Evolutionary conservation across 2,113 vertebrate genomes (phyloP).

Genomic region (Gymnorhina tibicen): DNA sequence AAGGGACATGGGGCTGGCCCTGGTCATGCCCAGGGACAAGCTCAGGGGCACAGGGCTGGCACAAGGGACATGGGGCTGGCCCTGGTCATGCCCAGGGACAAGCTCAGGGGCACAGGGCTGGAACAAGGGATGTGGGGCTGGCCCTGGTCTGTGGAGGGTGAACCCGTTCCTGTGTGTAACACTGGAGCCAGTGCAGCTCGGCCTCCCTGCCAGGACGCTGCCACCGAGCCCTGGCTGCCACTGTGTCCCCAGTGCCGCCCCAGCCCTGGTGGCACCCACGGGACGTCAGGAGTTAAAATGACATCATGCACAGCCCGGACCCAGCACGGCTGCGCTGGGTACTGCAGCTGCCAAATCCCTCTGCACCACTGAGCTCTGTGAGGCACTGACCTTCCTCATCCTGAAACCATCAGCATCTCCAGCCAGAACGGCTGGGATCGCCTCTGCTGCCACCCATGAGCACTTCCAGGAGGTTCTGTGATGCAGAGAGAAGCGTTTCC

Average conservation of each 20-base stretch:
- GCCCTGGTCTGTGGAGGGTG: not conserved
- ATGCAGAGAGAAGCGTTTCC: not conserved
- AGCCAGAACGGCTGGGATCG: not conserved
- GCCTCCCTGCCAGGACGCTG: not conserved
- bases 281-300: not conserved
- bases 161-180: not conserved
- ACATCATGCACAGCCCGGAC: not conserved
- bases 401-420: not conserved
- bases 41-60: not conserved
- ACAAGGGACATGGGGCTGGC: not conserved
- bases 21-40: not conserved
- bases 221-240: not conserved
- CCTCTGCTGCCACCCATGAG: not conserved
- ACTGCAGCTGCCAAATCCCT: not conserved
- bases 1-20: not conserved
- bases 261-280: not conserved
- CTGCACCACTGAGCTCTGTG: not conserved
- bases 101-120: not conserved
- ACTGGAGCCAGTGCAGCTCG: accelerated
- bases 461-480: accelerated
- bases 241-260: not conserved
- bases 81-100: not conserved
- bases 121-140: not conserved
- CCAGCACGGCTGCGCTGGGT: not conserved
- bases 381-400: not conserved